Evolutionary conservation across 2,113 vertebrate species (phyloP), one percentile per base, ranked within the genome.

Genomic region (Podocnemis expansa): DNA sequence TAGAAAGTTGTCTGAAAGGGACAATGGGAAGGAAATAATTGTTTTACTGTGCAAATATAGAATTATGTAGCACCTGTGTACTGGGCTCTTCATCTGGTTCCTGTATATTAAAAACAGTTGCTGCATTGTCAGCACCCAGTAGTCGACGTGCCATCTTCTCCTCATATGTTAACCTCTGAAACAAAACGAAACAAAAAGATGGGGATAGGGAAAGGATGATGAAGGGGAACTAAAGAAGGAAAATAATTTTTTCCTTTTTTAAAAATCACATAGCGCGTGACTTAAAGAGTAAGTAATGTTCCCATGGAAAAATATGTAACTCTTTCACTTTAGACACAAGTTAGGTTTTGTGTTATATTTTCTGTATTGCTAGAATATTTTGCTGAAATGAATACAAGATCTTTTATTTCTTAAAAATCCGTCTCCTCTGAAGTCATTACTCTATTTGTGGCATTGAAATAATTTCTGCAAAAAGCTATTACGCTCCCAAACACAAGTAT

Each of bases 111-210:
- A 99, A 98, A 90, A 99, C 99, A 34, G 99, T 99, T 94, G 99
- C 99, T 41, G 99, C 99, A 8, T 98, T 99, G 98, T 99, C 99
- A 12, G 99, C 99, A 80, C 99, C 99, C 93, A 99, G 98, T 83
- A 99, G 97, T 43, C 99, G 98, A 82, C 99, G 99, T 88, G 99
- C 99, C 99, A 99, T 99, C 98, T 99, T 99, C 97, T 99, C 99
- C 90, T 99, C 99, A 38, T 99, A 99, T 1, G 99, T 99, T 98
- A 99, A 96, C 96, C 97, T 99, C 99, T 99, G 98, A 93, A 87
- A 24, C 84, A 89, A 91, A 55, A 76, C n/a, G 90, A 67, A 87
- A 73, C 2, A 6, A 19, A 29, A 51, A 17, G 31, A 17, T 45
- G n/a, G 10, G 6, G 2, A 1, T 1, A 51, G 7, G 9, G 51